phyloP scores from a whole-genome alignment of 2,888 invertebrate genomes.

The Pseudolycoriella hygida region DNA sequence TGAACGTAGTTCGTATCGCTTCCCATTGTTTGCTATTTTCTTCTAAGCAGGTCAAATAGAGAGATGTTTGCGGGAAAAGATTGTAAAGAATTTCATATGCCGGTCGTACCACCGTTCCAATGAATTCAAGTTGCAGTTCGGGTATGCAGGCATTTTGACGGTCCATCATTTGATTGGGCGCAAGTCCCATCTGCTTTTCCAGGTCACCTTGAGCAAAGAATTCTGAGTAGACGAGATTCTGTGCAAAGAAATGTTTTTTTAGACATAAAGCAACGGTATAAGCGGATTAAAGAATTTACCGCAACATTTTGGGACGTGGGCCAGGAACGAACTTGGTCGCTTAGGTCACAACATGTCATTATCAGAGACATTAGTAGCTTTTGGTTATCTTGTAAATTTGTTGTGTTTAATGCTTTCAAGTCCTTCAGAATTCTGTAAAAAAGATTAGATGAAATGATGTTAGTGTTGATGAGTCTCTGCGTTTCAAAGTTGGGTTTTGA shows the following conservation, averaged over 20 bases:
- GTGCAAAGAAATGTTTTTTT: constrained; percentile 11
- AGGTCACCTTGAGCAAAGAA: constrained; percentile 77
- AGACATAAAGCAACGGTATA: neutral
- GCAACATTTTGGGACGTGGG: constrained; percentile 28
- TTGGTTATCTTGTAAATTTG: constrained; percentile 39
- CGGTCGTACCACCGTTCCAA: constrained; percentile 17
- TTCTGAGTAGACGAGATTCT: constrained; percentile 62
- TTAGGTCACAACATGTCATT: constrained; percentile 74
- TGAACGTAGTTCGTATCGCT: neutral
- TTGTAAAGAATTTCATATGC: constrained; percentile 11
- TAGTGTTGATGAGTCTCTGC: no score
- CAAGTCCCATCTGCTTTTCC: constrained; percentile 59
- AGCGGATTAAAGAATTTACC: no score
- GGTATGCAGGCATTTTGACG: constrained; percentile 66
- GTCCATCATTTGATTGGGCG: constrained; percentile 63
- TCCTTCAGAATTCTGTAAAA: constrained; percentile 28
- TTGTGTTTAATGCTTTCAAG: constrained; percentile 25
- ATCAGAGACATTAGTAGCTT: constrained; percentile 49
- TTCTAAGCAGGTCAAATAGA: constrained; percentile 10
- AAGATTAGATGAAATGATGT: no score
- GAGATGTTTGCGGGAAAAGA: constrained; percentile 10
- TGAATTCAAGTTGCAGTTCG: constrained; percentile 60
- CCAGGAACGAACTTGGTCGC: constrained; percentile 63
- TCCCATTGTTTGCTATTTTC: constrained; percentile 11
- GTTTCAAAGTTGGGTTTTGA: no score